Evolutionary conservation across 1,140 invertebrate species (phyloP).

Genomic region (Ceratosolen fusciceps): DNA sequence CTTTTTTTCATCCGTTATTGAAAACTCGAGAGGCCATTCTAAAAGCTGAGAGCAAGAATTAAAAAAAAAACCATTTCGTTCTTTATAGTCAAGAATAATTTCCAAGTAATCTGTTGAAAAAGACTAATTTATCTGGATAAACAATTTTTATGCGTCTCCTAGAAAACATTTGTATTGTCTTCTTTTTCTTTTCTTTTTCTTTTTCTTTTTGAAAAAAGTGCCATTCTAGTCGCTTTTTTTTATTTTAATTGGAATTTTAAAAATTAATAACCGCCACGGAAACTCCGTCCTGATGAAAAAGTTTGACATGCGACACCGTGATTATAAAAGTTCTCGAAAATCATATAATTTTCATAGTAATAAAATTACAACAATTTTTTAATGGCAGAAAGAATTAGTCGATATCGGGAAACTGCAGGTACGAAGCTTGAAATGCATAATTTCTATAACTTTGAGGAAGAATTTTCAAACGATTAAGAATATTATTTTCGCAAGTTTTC

Average conservation of each 20-base stretch:
- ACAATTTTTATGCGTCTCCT: not conserved
- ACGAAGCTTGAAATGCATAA: too few relatives aligned
- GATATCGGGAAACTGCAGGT: too few relatives aligned
- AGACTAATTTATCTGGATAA: not conserved
- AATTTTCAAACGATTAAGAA: not conserved
- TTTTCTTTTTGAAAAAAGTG: not conserved
- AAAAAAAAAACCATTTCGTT: too few relatives aligned
- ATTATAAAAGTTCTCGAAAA: not conserved
- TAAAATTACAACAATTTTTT: too few relatives aligned
- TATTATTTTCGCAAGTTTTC: too few relatives aligned
- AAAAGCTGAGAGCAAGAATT: too few relatives aligned
- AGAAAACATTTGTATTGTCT: not conserved
- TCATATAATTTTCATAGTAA: not conserved
- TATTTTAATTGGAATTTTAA: not conserved
- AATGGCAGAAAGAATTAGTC: too few relatives aligned
- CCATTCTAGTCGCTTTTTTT: not conserved
- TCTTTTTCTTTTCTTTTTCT: too few relatives aligned
- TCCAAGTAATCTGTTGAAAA: too few relatives aligned
- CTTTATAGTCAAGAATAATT: too few relatives aligned
- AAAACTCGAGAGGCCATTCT: too few relatives aligned
- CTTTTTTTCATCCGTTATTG: too few relatives aligned
- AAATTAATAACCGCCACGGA: slow-evolving; percentile 7
- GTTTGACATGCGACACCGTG: not conserved
- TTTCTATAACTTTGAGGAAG: not conserved
- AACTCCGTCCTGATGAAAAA: not conserved